Evolutionary conservation across 1,140 invertebrate genomes (phyloP), one percentile per base, ranked within the genome.

Genomic region (Tigriopus japonicus): DNA sequence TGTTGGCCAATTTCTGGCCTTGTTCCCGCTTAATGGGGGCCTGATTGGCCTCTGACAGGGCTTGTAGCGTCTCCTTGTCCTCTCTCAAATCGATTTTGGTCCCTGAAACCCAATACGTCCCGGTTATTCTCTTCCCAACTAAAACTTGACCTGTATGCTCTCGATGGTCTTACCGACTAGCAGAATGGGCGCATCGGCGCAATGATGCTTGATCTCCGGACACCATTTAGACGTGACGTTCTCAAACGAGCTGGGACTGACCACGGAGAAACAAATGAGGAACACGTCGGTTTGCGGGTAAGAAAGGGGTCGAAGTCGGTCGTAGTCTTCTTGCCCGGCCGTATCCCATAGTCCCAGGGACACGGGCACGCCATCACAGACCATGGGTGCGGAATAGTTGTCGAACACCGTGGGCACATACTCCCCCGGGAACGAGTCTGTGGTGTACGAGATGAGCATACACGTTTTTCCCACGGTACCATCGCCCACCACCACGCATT

Each of bases 211-310:
- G 66, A 98, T 93, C 81, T 98, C 95, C 60, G 94, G 93, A 74
- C 96, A 91, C 95, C 95, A 98, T 78, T 96, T 96, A 63, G 87
- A 92, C 65, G 87, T 90, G 52, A 96, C 89, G 79, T 99, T 98
- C 77, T 97, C 92, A 78, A 95, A 98, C 42, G 94, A 98, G 42
- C 92, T 94, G 53, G 94, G 94, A 71, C 87, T 89, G n/a, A 81
- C 83, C 62, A 98, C 91, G 74, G 90, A 95, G 77, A 96, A 99
- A 77, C 94, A 98, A 70, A 98, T 89, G 64, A 98, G 81, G 78
- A 99, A 98, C 42, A 98, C 93, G 75, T 99, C 93, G 62, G 94
- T 98, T 77, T 92, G 87, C 67, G 88, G 88, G 74, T 90, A 93
- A 59, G 87, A 90, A 55, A 92, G 75, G n/a, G 92, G 93, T 69